Conservation (phyloP, 2,797 vertebrate genomes). For the Galagoides demidoff region DNA sequence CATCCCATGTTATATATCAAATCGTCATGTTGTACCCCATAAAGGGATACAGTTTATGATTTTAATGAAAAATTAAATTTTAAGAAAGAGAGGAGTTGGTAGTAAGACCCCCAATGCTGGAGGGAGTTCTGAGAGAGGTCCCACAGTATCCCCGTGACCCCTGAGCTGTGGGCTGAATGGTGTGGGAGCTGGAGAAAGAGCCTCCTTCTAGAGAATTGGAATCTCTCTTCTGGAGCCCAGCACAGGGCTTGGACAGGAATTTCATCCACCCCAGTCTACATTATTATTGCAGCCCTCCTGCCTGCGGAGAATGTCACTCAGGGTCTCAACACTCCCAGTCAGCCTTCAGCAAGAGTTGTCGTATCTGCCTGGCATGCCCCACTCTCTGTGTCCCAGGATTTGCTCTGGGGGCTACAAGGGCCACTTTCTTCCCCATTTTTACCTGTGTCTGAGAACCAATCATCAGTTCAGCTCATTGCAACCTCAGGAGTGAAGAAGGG, state of each 20-base stretch:
- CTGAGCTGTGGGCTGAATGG: not conserved
- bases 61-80: too few relatives aligned
- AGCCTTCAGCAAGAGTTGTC: not conserved
- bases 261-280: not conserved
- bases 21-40: too few relatives aligned
- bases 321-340: not conserved
- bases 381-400: not conserved
- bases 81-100: not conserved
- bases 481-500: not conserved
- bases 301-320: not conserved
- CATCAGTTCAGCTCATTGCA: not conserved
- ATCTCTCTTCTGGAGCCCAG: not conserved
- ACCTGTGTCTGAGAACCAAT: not conserved
- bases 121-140: not conserved
- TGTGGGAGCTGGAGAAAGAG: not conserved
- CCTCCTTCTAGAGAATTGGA: not conserved
- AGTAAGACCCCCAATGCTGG: not conserved
- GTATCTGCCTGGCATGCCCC: accelerated
- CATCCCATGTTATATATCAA: too few relatives aligned
- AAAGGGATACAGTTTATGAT: too few relatives aligned
- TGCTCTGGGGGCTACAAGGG: not conserved
- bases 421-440: not conserved
- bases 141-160: not conserved
- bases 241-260: not conserved
- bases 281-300: not conserved